phyloP scores from a whole-genome alignment of 2,888 invertebrate species.

The Halictus ligatus region DNA sequence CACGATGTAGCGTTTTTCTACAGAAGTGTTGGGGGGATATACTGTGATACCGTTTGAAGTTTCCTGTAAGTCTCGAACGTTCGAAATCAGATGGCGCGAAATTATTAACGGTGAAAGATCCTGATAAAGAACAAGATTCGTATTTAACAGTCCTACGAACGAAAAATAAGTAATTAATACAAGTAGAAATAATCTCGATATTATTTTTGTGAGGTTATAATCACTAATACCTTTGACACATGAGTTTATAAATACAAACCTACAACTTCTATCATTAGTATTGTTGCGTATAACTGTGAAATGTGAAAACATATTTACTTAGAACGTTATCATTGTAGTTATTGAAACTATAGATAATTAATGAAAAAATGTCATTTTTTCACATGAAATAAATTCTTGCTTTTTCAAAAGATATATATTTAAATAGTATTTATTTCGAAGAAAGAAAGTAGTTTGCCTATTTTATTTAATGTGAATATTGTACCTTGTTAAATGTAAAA shows the following conservation, averaged over 20 bases:
- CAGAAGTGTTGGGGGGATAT: slow-evolving; percentile 62
- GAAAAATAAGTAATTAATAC: background rate
- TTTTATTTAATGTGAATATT: background rate
- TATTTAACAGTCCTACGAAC: background rate
- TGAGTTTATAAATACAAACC: background rate
- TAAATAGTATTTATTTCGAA: background rate
- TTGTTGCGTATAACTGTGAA: background rate
- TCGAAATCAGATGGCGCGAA: slow-evolving; percentile 57
- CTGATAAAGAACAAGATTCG: background rate
- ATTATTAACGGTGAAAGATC: slow-evolving; percentile 21
- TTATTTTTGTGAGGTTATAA: background rate
- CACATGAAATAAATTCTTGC: background rate
- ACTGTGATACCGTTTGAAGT: slow-evolving; percentile 64
- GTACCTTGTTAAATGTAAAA: background rate
- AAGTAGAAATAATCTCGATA: background rate
- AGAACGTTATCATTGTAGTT: background rate
- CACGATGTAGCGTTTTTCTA: slow-evolving; percentile 70
- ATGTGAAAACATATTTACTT: background rate
- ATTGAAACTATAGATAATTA: background rate
- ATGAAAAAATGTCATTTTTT: background rate
- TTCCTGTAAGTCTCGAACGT: slow-evolving; percentile 49
- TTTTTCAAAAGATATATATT: background rate
- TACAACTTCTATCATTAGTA: background rate
- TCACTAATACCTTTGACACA: background rate
- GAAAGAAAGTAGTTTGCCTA: background rate